Base-by-base conservation (phyloP, 2,888 invertebrate species). In the Hypomecis atomaria region DNA sequence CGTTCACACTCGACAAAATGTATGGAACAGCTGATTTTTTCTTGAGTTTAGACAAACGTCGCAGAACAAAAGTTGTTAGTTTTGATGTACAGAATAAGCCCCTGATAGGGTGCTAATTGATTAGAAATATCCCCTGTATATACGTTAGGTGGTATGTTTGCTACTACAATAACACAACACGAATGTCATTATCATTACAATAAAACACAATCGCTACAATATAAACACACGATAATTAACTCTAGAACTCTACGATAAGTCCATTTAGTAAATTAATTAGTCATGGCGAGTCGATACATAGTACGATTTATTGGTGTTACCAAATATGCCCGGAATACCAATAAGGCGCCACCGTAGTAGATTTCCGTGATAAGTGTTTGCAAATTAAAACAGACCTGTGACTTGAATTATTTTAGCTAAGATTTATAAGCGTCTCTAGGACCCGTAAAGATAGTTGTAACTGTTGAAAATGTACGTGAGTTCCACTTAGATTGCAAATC, bases 361-460 rank as follows among this genome's bases (percentile, higher is more conserved):
- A 61, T 69, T 65, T 55, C 58, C 49, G 42, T 37, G 49, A 55
- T 56, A 56, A 55, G 38, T 38, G 38, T 48, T 49, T 47, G 47
- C 48, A 72, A 66, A 67, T 67, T 66, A 63, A 67, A 65, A 57
- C 33, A 44, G 49, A 44, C 54, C 23, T 56, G 57, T 65, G 69
- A 48, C 53, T 58, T 58, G 59, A 63, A 61, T 62, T 50, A 7
- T 59, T 54, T 57, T 37, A 56, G 52, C 2, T 6, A 37, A 42
- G 54, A 61, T 38, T 40, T 37, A 11, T 44, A n/a, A 50, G 37
- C 23, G 23, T 23, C 23, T 5, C 10, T 40, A 33, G 33, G 11
- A 33, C 40, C 8, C 13, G 4, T 5, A 6, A 38, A 38, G 40
- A 47, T 33, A 34, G 33, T 44, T 6, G 6, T 44, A 5, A 13